These are phyloP conservation scores for Coracopsis vasa DNA, from an alignment of 2,113 vertebrate species.

Conservation along the genomic window DNA sequence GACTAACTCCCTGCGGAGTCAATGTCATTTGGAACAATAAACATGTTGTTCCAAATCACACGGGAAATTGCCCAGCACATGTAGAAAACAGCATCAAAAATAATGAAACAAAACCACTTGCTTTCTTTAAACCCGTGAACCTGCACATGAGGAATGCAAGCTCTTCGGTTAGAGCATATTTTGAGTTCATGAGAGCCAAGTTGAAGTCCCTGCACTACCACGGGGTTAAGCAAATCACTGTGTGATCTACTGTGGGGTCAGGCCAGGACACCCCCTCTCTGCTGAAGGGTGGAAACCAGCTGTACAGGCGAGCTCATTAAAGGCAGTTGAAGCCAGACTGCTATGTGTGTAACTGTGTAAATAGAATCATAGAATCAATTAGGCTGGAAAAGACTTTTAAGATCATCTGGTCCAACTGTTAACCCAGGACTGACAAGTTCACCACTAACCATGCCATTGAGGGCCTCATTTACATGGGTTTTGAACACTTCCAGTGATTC, in stretches of 20 bases:
- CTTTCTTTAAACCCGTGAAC: not conserved
- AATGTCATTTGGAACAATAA: not conserved
- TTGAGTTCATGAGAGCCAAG: rapidly evolving
- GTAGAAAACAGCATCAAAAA: not conserved
- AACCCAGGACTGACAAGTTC: not conserved
- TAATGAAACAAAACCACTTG: rapidly evolving
- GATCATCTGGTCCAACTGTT: not conserved
- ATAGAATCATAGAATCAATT: not conserved
- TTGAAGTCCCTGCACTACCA: not conserved
- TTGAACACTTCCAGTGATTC: not conserved
- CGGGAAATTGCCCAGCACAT: not conserved
- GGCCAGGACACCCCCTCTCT: rapidly evolving
- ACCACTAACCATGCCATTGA: not conserved
- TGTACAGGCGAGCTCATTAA: not conserved
- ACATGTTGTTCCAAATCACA: not conserved
- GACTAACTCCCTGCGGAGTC: not conserved
- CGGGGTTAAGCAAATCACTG: not conserved
- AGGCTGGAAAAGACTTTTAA: not conserved
- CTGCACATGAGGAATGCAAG: not conserved
- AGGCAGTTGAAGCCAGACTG: not conserved
- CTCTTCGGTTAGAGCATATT: not conserved
- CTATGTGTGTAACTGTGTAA: rapidly evolving
- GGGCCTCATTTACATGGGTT: not conserved
- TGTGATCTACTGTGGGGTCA: rapidly evolving
- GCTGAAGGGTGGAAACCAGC: not conserved